Conservation (phyloP, 2,888 invertebrate genomes). For the Eristalis arbustorum region DNA sequence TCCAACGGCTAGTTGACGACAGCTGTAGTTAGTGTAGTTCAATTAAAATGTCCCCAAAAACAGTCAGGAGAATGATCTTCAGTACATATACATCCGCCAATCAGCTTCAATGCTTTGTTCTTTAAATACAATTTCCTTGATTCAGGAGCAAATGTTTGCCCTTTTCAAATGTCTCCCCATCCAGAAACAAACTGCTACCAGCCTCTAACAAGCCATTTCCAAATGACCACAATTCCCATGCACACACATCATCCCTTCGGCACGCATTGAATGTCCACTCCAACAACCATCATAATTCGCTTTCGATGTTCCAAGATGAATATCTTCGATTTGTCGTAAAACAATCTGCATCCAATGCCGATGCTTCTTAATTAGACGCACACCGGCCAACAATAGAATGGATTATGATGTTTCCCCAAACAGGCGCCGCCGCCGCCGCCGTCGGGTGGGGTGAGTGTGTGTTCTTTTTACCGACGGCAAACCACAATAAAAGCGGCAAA, state of each 20-base stretch:
- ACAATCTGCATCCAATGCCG: neutral
- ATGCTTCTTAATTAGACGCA: slow-evolving; percentile 16
- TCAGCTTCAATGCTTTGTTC: no score
- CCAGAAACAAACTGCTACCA: neutral
- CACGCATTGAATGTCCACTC: neutral
- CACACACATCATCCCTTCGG: neutral
- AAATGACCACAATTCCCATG: neutral
- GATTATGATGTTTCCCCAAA: neutral
- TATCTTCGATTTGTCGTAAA: slow-evolving; percentile 13
- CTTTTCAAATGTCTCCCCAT: neutral
- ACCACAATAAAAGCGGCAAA: slow-evolving; percentile 9
- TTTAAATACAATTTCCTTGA: no score
- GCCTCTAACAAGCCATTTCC: neutral
- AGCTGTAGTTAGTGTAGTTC: no score
- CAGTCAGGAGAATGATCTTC: no score
- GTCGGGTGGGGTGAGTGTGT: neutral
- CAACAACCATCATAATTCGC: neutral
- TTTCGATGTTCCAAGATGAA: neutral
- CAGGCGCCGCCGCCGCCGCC: slow-evolving; percentile 11
- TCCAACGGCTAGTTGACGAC: no score
- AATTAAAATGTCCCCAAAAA: no score
- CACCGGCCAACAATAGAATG: neutral
- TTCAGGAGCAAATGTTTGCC: no score
- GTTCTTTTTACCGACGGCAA: neutral
- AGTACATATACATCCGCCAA: no score